Conservation (phyloP, 2,797 vertebrate genomes). For the Lagocephalus sceleratus region DNA sequence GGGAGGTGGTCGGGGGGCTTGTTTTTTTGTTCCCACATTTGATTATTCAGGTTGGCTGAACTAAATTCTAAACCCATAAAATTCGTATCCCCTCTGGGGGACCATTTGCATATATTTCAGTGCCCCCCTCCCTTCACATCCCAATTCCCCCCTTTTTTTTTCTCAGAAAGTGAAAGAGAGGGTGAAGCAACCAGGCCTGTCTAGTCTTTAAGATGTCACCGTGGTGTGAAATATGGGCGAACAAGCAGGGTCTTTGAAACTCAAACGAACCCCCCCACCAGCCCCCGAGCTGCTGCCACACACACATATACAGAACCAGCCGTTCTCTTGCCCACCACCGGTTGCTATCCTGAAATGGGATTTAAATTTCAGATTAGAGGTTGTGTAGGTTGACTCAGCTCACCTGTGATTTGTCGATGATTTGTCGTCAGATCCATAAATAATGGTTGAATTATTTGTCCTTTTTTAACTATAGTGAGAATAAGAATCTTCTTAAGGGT, state of each 20-base stretch:
- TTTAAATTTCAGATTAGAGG: constrained; percentile 36
- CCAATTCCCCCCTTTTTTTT: constrained; percentile 67
- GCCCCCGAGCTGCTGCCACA: constrained; percentile 37
- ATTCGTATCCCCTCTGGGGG: constrained; percentile 82
- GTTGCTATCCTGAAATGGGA: constrained; percentile 45
- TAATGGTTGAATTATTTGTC: too few species aligned
- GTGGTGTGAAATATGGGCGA: constrained; percentile 83
- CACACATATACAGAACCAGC: constrained; percentile 41
- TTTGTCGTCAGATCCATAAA: too few species aligned
- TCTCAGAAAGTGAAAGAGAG: constrained; percentile 79
- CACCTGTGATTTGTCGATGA: background rate
- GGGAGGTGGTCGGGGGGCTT: constrained; percentile 42
- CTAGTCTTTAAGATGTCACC: constrained; percentile 82
- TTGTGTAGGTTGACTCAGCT: constrained; percentile 22
- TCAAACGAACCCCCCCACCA: constrained; percentile 60
- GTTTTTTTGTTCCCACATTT: constrained; percentile 86
- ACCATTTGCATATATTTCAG: constrained; percentile 86
- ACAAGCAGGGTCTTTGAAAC: constrained; percentile 79
- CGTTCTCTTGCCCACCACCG: constrained; percentile 28
- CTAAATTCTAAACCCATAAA: constrained; percentile 87
- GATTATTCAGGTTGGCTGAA: constrained; percentile 93
- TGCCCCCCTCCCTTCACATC: constrained; percentile 60
- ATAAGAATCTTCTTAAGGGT: too few species aligned
- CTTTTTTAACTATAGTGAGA: too few species aligned
- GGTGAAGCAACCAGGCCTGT: constrained; percentile 76